Evolutionary conservation across 2,797 vertebrate genomes (phyloP).

Genomic region (Clarias pachynema): DNA sequence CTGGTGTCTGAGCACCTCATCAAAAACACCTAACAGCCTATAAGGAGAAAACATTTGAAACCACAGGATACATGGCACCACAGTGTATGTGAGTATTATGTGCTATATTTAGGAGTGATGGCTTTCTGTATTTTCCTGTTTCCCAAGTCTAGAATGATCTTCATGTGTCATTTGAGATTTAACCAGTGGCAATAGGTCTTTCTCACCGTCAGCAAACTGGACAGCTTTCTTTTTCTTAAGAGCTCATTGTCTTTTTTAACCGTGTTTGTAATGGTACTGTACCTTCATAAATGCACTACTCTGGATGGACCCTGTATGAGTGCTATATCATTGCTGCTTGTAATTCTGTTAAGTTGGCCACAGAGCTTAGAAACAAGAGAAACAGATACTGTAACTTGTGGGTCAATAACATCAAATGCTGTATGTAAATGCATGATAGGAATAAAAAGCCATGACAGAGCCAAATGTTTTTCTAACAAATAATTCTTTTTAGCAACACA

Average conservation of each 20-base stretch:
- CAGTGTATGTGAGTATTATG: constrained; percentile 29
- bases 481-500: background rate
- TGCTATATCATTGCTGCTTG: constrained; percentile 20
- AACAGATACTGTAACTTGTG: background rate
- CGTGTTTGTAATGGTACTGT: constrained; percentile 51
- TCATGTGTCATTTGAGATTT: constrained; percentile 37
- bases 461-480: background rate
- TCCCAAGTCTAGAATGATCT: constrained; percentile 26
- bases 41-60: constrained; percentile 34
- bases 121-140: constrained; percentile 27
- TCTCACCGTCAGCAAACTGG: constrained; percentile 33
- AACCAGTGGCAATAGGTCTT: constrained; percentile 26
- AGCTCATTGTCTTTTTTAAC: constrained; percentile 19
- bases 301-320: constrained; percentile 42
- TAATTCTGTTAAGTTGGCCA: constrained; percentile 43
- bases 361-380: constrained; percentile 25
- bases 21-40: constrained; percentile 42
- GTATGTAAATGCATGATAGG: background rate
- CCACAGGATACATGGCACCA: constrained; percentile 36
- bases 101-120: constrained; percentile 29
- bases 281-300: constrained; percentile 49
- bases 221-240: constrained; percentile 29
- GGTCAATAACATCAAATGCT: background rate
- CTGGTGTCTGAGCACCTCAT: constrained; percentile 51
- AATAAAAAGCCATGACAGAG: background rate